Evolutionary conservation across 2,797 vertebrate species (phyloP).

Genomic region (Tapirus indicus): DNA sequence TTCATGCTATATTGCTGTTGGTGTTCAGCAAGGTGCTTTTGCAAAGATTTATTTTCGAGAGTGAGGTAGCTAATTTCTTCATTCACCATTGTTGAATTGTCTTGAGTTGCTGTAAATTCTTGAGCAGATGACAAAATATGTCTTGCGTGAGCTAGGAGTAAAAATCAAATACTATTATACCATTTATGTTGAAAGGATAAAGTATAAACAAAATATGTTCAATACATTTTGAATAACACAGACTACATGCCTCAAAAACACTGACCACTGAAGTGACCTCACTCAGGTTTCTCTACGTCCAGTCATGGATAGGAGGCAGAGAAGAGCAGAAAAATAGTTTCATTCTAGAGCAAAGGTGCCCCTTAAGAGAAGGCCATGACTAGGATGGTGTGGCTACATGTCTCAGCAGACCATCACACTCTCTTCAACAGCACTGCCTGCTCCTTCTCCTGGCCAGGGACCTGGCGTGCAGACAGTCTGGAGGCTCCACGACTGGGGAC

Average conservation of each 20-base stretch:
- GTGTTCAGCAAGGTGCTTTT: constrained; percentile 76
- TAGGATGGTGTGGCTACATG: background rate
- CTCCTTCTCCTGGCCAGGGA: background rate
- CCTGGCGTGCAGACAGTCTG: rapidly evolving
- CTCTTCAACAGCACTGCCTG: background rate
- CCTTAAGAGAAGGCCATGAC: background rate
- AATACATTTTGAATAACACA: background rate
- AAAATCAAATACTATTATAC: background rate
- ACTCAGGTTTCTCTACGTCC: background rate
- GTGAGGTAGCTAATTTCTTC: constrained; percentile 87
- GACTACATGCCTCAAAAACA: background rate
- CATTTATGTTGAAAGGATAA: background rate
- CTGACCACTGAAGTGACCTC: background rate
- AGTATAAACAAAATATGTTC: background rate
- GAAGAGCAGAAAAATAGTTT: background rate
- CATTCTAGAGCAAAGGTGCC: background rate
- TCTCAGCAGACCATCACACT: rapidly evolving
- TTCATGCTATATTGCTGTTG: constrained; percentile 82
- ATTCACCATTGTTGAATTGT: constrained; percentile 68
- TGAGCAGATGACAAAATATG: constrained; percentile 90
- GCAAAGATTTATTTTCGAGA: constrained; percentile 84
- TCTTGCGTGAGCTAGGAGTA: constrained; percentile 89
- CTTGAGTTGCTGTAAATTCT: constrained; percentile 78
- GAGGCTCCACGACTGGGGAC: background rate
- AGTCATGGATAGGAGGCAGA: background rate